Percentiles rank a stretch among this genome's conserved stretches.
Conservation (phyloP, 2,113 vertebrate genomes). For the Shinisaurus crocodilurus region DNA sequence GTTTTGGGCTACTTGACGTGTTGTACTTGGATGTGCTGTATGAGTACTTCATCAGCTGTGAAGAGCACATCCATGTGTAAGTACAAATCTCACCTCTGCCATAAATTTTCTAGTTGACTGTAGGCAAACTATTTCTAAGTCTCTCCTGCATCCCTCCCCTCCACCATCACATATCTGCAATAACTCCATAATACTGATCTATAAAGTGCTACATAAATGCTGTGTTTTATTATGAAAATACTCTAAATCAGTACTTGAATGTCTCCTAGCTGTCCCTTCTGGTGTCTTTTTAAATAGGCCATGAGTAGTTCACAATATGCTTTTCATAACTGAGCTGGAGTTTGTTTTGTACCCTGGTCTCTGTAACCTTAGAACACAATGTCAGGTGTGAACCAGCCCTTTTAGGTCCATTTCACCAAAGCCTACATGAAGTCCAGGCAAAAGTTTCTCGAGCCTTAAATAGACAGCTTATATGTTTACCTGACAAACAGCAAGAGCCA, state of each 20-base stretch:
- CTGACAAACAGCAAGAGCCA: background rate
- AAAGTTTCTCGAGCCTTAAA: background rate
- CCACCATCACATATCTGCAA: no score
- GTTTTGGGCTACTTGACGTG: background rate
- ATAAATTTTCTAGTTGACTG: background rate
- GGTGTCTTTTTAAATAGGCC: no score
- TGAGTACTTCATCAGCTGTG: background rate
- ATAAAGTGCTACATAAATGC: background rate
- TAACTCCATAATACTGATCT: background rate
- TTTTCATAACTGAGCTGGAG: background rate
- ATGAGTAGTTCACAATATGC: background rate
- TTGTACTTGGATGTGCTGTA: background rate
- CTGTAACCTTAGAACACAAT: background rate
- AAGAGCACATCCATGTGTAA: background rate
- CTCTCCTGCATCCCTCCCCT: no score
- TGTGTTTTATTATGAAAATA: background rate
- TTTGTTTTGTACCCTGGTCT: background rate
- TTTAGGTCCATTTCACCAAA: background rate
- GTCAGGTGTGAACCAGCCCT: background rate
- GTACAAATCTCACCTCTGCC: background rate
- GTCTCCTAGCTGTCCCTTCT: background rate
- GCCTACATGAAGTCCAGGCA: background rate
- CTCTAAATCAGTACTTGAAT: background rate
- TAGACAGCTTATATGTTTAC: background rate
- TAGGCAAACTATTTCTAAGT: background rate